A percentile compares a stretch with the other conserved stretches of the same genome.
Conservation (phyloP, 2,797 vertebrate genomes). For the Hydrophis major region DNA sequence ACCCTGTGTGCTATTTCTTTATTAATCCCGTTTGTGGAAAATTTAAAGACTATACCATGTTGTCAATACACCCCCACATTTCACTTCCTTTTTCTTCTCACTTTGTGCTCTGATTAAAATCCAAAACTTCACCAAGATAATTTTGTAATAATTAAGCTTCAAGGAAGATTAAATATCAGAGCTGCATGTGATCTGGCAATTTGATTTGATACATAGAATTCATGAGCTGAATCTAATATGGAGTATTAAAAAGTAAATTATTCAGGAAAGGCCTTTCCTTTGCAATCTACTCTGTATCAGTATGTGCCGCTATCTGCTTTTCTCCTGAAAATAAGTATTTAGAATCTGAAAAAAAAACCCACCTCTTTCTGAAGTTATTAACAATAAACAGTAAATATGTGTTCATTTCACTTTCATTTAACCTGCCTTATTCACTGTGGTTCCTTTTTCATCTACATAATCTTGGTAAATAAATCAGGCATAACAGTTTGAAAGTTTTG, state of each 20-base stretch:
- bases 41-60: neutral
- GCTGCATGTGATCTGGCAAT: conserved; percentile 62
- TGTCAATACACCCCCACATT: neutral
- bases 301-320: neutral
- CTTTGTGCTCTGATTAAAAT: neutral
- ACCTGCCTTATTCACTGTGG: neutral
- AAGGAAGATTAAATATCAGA: conserved; percentile 53
- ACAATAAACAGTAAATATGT: neutral
- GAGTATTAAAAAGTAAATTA: conserved; percentile 58
- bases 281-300: neutral
- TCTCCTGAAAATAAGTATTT: neutral
- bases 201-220: conserved; percentile 52
- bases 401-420: neutral
- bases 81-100: neutral
- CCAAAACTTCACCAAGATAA: conserved; percentile 42
- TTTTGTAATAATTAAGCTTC: conserved; percentile 55
- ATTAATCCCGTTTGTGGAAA: neutral
- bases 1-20: neutral
- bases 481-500: neutral
- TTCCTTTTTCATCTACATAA: no score
- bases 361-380: neutral
- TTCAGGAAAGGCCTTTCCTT: conserved; percentile 40
- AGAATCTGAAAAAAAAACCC: neutral
- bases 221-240: conserved; percentile 64
- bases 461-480: neutral